Evolutionary conservation across 2,113 vertebrate genomes (phyloP), one percentile per base, ranked within the genome.

Genomic region (Pipa parva): DNA sequence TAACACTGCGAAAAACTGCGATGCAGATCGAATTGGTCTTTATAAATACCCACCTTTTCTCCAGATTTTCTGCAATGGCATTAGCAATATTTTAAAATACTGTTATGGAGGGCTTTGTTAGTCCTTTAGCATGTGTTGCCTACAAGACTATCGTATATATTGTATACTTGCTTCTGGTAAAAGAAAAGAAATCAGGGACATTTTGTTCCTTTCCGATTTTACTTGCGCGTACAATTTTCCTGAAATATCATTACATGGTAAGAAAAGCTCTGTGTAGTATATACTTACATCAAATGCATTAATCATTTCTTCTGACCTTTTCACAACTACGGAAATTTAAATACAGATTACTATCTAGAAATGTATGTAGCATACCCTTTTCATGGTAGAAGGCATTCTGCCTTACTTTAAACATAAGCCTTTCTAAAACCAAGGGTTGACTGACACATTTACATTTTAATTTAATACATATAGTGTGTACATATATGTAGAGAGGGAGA

Each of bases 231-330:
- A 15, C 9, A 39, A 37, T 56, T 25, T 29, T 65, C 57, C 63
- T 65, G 15, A 7, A 18, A 45, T n/a, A 2, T 51, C 24, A 20
- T 65, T 50, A 65, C 50, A 65, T 33, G 39, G 52, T 54, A 27
- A 7, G 54, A 48, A 64, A 31, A 31, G 20, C 52, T 57, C 48
- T 42, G 28, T 55, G 62, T 54, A 36, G 52, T 48, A 48, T 65
- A 54, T 37, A 57, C 31, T 64, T 64, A 45, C 37, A 57, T 29
- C 63, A 65, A 65, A 65, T 65, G 20, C 63, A 65, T 65, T 65
- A 65, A 65, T 65, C 63, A 65, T 65, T 65, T 27, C 21, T 65
- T 57, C 20, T 65, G 63, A 65, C 63, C 63, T 65, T 65, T 65
- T 65, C 63, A 65, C 52, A 57, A 57, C 25, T 37, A 31, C 39